Base-by-base conservation (phyloP, 2,797 vertebrate genomes). In the Centroberyx gerrardi region DNA sequence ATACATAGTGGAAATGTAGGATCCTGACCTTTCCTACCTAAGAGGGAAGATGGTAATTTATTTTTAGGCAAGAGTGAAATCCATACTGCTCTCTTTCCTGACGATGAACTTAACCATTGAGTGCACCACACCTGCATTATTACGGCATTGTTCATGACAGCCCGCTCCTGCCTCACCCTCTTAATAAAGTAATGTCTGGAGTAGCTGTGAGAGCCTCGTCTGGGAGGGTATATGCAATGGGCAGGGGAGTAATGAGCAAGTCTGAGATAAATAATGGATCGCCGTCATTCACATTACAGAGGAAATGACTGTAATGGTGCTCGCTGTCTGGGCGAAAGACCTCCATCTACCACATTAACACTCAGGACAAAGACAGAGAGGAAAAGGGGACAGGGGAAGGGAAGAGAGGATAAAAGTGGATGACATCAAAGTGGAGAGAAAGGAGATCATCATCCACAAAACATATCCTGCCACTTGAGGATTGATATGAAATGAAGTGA, bases 281-380 rank as follows among this genome's bases (percentile, higher is more conserved):
- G 80, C 92, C 91, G 91, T 93, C 91, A 93, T 94, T 94, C 92
- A 94, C 92, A 94, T 94, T 94, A 94, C 82, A 87, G 92, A 95
- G 94, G 94, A 96, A 95, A 95, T 95, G 89, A 94, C 92, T 93
- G 88, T 94, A 96, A 95, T 94, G 92, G 91, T 90, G 86, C 91
- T 88, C 83, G 86, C 87, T 78, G 74, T 83, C 68, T 73, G 92
- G 90, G 90, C 92, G 91, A 94, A 90, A 94, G 92, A 94, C 89
- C 91, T 93, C 93, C 90, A 91, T 95, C 93, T 85, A 93, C 90
- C 91, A 91, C 91, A 94, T 94, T 93, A 95, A 95, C 88, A 90
- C 87, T 88, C 82, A 84, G 89, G 90, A 93, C 90, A 92, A 90
- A 92, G 86, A 87, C 80, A 22, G 66, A 88, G 86, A 90, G 83